Evolutionary conservation across 1,140 invertebrate genomes (phyloP), one percentile per base, ranked within the genome.

Genomic region (Heliconius eleuchia): DNA sequence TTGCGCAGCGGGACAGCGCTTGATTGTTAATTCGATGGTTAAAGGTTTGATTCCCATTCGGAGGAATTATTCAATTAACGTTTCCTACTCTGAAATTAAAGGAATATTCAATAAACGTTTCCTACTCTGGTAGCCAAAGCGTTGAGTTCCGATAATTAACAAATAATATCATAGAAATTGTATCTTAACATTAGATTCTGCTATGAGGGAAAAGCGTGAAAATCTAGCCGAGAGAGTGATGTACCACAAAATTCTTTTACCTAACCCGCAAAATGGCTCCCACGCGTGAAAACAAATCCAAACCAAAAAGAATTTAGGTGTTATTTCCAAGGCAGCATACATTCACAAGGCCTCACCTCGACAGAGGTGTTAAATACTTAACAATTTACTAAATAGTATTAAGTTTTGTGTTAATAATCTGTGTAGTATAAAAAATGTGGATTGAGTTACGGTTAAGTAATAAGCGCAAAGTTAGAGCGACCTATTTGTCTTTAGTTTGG

Each of bases 341-440:
- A 6, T 27, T 23, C 55, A 30, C 60, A 66, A 66, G 60, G 60
- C 13, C 60, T 66, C 60, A 66, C 60, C 60, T 66, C 60, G 60
- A 66, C 60, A 27, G 30, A 66, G 11, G 60, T 66, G 60, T 66
- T 66, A 66, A 66, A 66, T 66, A 16, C 11, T 66, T 66, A 66
- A 66, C 60, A 27, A 16, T 66, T 66, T 66, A 66, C 13, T 52
- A 52, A 52, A 52, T 27, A 30, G 60, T 66, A 66, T 66, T 66
- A 30, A 30, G 60, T 60, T 66, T 66, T 5, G 27, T 66, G 60
- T 66, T 30, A 66, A 66, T 66, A 66, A 66, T 66, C 27, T 66
- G 60, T 16, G 60, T 66, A 66, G 30, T 66, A 66, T 66, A 30
- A 66, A 66, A 18, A 30, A 23, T n/a, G 60, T 27, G 60, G 60